Evolutionary conservation across 1,140 invertebrate genomes (phyloP), one percentile per base, ranked within the genome.

Genomic region (Dendroctonus ponderosae): DNA sequence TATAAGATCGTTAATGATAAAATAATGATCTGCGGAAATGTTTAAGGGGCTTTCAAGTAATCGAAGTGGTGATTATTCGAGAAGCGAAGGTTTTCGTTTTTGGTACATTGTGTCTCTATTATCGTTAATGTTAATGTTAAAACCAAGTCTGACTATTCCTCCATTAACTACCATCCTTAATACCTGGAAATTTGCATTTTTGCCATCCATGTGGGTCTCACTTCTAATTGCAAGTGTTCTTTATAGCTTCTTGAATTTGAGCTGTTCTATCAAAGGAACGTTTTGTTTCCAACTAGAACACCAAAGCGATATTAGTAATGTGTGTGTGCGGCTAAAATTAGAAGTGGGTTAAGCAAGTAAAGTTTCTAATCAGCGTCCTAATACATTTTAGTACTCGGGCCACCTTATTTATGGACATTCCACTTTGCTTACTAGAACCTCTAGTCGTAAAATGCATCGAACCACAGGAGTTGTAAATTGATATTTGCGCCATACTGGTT

Each of bases 331-430:
- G 26, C 50, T 52, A 52, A 52, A 52, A 52, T 52, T 52, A 52
- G 50, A 52, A 52, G n/a, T 52, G n/a, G 50, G 50, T 52, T 52
- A 52, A 37, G 50, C 50, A 52, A 52, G 50, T 52, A 52, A n/a
- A 52, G n/a, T 52, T 46, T 52, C 8, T 52, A 52, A 52, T 52
- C 50, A 37, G 37, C 50, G 26, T 52, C 50, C 37, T 26, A 52
- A 52, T 52, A 52, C 9, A 26, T 52, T n/a, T 26, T 14, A 5
- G n/a, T 12, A 26, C 5, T 52, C n/a, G 50, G 12, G 9, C 37
- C 8, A 2, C 8, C 12, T 46, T 46, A 46, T 46, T 46, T 46
- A 46, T 46, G 43, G 43, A 46, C 43, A 9, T 11, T 46, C 43
- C 43, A 46, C 12, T 46, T 46, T 46, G 43, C 43, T 9, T 46